Evolutionary conservation across 2,113 vertebrate species (phyloP).

Genomic region (Odocoileus hemionus): DNA sequence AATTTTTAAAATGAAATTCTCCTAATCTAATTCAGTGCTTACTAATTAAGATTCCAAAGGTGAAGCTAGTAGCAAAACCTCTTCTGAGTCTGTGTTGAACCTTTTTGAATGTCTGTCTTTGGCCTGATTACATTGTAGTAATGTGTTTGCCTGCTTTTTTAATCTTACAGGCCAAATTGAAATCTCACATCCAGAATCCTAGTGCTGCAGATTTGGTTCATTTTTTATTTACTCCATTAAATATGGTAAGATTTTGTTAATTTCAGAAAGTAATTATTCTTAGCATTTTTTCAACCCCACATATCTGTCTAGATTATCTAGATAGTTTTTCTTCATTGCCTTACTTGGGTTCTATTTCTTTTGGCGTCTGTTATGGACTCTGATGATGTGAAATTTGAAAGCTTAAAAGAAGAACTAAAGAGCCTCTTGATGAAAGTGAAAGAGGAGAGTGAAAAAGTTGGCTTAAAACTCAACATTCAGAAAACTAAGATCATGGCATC

Average conservation of each 20-base stretch:
- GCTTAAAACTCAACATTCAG: neutral
- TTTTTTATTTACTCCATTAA: conserved; percentile 94
- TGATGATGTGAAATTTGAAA: neutral
- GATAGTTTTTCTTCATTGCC: neutral
- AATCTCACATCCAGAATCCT: conserved; percentile 94
- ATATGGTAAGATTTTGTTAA: conserved; percentile 85
- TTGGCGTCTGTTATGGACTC: neutral
- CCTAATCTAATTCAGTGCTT: neutral
- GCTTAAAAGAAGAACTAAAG: neutral
- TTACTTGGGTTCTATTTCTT: neutral
- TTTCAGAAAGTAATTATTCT: neutral
- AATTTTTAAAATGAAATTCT: neutral
- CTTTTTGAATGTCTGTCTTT: neutral
- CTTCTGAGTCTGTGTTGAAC: neutral
- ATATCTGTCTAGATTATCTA: neutral
- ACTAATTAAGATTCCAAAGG: neutral
- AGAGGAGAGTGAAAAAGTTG: neutral
- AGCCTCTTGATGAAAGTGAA: neutral
- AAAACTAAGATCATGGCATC: neutral
- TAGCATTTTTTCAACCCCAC: neutral
- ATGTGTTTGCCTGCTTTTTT: neutral
- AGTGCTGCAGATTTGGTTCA: conserved; percentile 93
- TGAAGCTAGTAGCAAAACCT: neutral
- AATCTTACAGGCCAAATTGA: conserved; percentile 88
- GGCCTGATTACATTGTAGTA: neutral